Percentiles rank a stretch among this genome's conserved stretches.
phyloP scores from a whole-genome alignment of 1,140 invertebrate species.

The Oncopeltus fasciatus region DNA sequence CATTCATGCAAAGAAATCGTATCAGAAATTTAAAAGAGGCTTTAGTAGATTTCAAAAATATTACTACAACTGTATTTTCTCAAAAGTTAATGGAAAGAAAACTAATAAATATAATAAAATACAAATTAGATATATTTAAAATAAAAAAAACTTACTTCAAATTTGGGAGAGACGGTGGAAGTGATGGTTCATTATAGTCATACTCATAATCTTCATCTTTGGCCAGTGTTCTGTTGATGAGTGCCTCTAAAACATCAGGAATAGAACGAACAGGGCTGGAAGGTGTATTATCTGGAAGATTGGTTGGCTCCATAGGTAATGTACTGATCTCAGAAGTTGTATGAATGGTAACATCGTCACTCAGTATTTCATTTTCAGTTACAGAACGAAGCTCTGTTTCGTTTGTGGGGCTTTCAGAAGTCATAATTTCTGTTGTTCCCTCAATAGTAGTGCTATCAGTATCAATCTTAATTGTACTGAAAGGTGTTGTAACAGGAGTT shows the following conservation, averaged over 20 bases:
- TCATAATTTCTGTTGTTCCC: neutral
- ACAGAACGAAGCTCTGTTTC: neutral
- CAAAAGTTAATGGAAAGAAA: too few species aligned
- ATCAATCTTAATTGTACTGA: neutral
- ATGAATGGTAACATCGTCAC: constrained; percentile 21
- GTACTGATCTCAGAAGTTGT: neutral
- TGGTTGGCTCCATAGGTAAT: neutral
- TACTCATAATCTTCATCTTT: constrained; percentile 36
- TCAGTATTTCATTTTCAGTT: neutral
- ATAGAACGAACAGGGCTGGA: constrained; percentile 29
- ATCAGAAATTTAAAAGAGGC: too few species aligned
- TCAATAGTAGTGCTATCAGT: neutral
- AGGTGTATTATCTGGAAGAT: neutral
- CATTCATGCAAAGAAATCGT: too few species aligned
- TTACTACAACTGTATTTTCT: neutral
- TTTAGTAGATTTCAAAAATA: too few species aligned
- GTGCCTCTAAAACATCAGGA: constrained; percentile 31
- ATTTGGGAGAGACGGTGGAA: constrained; percentile 60
- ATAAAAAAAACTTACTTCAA: constrained; percentile 34
- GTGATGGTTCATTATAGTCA: constrained; percentile 48
- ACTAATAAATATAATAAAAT: too few species aligned
- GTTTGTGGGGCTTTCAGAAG: neutral
- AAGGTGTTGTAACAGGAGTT: neutral
- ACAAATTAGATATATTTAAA: too few species aligned
- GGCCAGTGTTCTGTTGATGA: constrained; percentile 32